A percentile compares a stretch with the other conserved stretches of the same genome.
Evolutionary conservation across 2,797 vertebrate species (phyloP).

Genomic region (Pipistrellus pipistrellus): DNA sequence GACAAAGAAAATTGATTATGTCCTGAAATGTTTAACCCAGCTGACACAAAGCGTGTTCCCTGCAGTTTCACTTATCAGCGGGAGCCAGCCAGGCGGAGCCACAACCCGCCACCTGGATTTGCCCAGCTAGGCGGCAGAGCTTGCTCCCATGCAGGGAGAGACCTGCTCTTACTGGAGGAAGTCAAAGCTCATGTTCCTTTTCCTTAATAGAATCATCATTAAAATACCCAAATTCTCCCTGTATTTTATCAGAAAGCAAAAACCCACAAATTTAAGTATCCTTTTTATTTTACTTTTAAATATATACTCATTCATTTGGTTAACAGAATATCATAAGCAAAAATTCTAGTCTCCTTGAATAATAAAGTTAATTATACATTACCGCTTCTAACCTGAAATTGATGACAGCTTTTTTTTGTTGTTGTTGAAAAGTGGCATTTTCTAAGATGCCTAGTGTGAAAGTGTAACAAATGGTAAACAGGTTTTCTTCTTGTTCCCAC

Average conservation of each 20-base stretch:
- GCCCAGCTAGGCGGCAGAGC: background rate
- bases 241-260: background rate
- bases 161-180: background rate
- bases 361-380: background rate
- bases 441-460: background rate
- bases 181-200: background rate
- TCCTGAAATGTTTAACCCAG: background rate
- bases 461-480: background rate
- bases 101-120: fast-evolving
- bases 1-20: constrained; percentile 4
- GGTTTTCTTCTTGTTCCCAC: background rate
- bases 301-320: background rate
- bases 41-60: background rate
- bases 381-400: background rate
- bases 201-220: background rate
- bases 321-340: background rate
- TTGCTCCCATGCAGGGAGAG: background rate
- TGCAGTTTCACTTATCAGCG: background rate
- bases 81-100: background rate
- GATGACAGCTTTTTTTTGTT: constrained; percentile 41
- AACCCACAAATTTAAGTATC: background rate
- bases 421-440: constrained; percentile 53
- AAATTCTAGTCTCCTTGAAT: background rate
- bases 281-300: background rate
- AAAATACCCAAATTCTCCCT: background rate